phyloP scores from a whole-genome alignment of 2,797 vertebrate species.

The Neomorphus geoffroyi region DNA sequence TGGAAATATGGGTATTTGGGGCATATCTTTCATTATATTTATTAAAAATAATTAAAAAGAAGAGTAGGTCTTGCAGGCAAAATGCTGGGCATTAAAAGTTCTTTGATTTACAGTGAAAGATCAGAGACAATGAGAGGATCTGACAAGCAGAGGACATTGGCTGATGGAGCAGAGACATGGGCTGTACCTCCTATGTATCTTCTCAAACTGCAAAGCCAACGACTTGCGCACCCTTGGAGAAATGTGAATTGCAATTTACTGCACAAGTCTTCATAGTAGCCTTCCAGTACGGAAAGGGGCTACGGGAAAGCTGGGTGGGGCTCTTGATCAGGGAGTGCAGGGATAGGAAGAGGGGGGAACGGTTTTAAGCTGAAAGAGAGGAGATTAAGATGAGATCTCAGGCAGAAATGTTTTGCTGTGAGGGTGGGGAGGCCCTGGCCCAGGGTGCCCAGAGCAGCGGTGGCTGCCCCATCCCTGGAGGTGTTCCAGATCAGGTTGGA shows the following conservation, averaged over 20 bases:
- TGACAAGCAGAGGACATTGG: not conserved
- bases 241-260: not conserved
- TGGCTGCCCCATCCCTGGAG: no score
- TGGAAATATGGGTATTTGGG: not conserved
- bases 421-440: no score
- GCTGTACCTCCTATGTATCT: accelerated
- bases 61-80: not conserved
- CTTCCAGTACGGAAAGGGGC: no score
- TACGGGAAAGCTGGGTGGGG: no score
- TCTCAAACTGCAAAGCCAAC: not conserved
- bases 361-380: no score
- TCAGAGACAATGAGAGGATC: not conserved
- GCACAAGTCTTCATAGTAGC: not conserved
- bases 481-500: no score
- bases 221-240: accelerated
- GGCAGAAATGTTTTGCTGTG: no score
- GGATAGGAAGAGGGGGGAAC: no score
- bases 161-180: not conserved
- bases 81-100: not conserved
- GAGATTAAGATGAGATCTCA: no score
- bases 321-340: no score
- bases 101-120: not conserved
- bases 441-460: no score
- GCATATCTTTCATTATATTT: not conserved
- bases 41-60: not conserved